Evolutionary conservation across 2,888 invertebrate species (phyloP), one percentile per base, ranked within the genome.

Genomic region (Theodoxus fluviatilis): DNA sequence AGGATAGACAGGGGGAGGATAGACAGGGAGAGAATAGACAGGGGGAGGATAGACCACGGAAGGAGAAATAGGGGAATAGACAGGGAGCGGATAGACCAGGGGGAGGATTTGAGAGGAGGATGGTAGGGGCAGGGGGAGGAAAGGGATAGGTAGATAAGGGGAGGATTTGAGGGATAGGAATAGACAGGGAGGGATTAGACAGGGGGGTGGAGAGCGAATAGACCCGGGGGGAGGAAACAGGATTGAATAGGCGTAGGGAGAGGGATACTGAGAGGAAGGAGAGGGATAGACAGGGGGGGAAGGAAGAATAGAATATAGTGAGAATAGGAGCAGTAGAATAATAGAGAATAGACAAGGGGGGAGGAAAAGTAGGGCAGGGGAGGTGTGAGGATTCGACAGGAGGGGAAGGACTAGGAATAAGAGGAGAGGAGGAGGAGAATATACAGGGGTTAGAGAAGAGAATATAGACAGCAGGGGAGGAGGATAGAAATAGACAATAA

Each of bases 401-500:
- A n/a, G n/a, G n/a, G n/a, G n/a, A n/a, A n/a, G n/a, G n/a, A n/a
- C n/a, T n/a, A n/a, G n/a, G n/a, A n/a, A n/a, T n/a, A n/a, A 15
- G 43, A 43, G 43, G 15, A 15, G 15, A 15, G 15, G 43, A 43
- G 43, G 15, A 15, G 15, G 43, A 59, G 59, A 59, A 31, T 28
- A 31, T 28, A 31, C 4, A 31, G 15, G 43, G 15, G 43, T 12
- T 9, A 43, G 43, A 43, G 43, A 43, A 15, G 15, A 15, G 15
- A 15, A 43, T 9, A 65, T 40, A 65, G 49, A 65, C 43, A 65
- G 33, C 40, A 47, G 47, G 47, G 67, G 70, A 67, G 55, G 28
- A 31, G 47, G 55, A 67, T 28, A 31, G 31, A 65, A 47, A 47
- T 28, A 65, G 65, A 65, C 1, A 47, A 28, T 33, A 22, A n/a